A percentile compares a stretch with the other conserved stretches of the same genome.
Conservation (phyloP, 2,797 vertebrate genomes). For the Brachymystax lenok region DNA sequence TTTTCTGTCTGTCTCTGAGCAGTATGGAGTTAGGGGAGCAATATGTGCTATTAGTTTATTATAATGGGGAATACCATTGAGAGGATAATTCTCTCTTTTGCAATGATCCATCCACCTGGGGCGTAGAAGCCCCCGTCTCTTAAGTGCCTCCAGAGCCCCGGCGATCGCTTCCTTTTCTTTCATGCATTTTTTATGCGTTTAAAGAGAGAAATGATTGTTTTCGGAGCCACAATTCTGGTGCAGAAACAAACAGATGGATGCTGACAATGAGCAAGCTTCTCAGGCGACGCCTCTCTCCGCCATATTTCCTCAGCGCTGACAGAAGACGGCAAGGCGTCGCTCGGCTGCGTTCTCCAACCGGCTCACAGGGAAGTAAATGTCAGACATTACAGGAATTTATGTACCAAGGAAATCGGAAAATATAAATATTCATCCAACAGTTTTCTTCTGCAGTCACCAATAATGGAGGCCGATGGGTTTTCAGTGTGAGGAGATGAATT, state of each 20-base stretch:
- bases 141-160: conserved; percentile 34
- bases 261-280: conserved; percentile 57
- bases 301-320: conserved; percentile 44
- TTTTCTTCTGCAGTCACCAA: conserved; percentile 40
- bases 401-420: conserved; percentile 40
- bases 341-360: conserved; percentile 16
- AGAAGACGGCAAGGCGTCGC: conserved; percentile 42
- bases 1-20: conserved; percentile 42
- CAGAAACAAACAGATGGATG: conserved; percentile 63
- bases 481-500: conserved; percentile 15
- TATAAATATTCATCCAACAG: conserved; percentile 41
- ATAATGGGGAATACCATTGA: conserved; percentile 33
- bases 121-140: conserved; percentile 32
- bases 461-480: conserved; percentile 27
- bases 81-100: conserved; percentile 13
- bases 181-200: conserved; percentile 65
- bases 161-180: conserved; percentile 44
- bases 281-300: conserved; percentile 38
- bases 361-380: conserved; percentile 49
- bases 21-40: neutral
- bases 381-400: conserved; percentile 53
- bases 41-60: conserved; percentile 49
- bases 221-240: conserved; percentile 50
- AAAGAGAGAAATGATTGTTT: conserved; percentile 57
- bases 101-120: conserved; percentile 43